Base-by-base conservation (phyloP, 2,797 vertebrate genomes). In the Sebastes variabilis region DNA sequence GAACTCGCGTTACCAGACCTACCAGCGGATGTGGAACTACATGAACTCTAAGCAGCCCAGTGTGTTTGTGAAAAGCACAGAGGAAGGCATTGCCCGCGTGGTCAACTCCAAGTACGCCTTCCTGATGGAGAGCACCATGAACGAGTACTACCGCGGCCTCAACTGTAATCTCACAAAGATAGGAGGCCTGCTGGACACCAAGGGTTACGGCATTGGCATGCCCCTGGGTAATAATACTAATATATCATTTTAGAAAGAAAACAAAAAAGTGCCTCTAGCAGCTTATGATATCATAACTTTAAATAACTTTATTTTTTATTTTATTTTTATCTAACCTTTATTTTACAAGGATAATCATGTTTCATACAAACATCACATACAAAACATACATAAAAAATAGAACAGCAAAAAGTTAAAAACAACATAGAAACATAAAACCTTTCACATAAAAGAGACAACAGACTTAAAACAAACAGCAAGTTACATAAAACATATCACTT, bases 11-110 rank as follows among this genome's bases (percentile, higher is more conserved):
- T 99, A 99, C 90, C 98, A 99, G 96, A 99, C 98, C 2, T 99
- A 99, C 93, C 98, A 99, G 90, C 94, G 98, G 77, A 99, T 99
- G 98, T 99, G 98, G 98, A 99, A 99, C 93, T 99, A 98, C 93
- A 99, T 99, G 98, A 96, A 99, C 89, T 99, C 98, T 66, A 99
- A 99, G 94, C 98, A 99, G 95, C 98, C 98, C 0, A 97, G 97
- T 1, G 98, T 99, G 66, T 99, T 99, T 18, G 98, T 99, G 80
- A 99, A 99, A 95, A 99, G 98, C 96, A 99, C 98, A 0, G 98
- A 99, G 90, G 98, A 99, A 82, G 98, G 98, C 66, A 98, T 99
- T 2, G 97, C 98, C 1, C 96, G 98, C 0, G 98, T 99, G 90
- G 87, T 99, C 90, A 99, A 98, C 92, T 99, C 98, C 88, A 99